Evolutionary conservation across 2,888 invertebrate genomes (phyloP).

Genomic region (Ecdyonurus torrentis): DNA sequence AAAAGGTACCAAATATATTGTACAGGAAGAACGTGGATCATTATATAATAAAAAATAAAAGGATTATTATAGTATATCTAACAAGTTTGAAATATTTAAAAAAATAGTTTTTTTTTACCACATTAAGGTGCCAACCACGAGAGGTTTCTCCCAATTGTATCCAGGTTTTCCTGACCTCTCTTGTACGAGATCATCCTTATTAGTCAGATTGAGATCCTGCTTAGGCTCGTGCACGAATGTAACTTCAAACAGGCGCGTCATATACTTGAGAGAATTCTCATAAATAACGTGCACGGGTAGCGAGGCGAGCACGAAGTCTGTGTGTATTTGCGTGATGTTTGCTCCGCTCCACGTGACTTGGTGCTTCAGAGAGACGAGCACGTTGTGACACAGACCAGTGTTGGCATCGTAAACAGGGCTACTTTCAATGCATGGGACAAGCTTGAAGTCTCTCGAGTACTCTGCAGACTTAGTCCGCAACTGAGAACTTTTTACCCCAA

Average conservation of each 20-base stretch:
- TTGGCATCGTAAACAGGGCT: slow-evolving; percentile 7
- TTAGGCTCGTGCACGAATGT: slow-evolving; percentile 7
- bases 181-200: neutral
- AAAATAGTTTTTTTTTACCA: slow-evolving; percentile 6
- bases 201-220: neutral
- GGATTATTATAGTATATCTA: no score
- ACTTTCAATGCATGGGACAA: no score
- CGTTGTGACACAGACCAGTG: slow-evolving; percentile 11
- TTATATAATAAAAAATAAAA: no score
- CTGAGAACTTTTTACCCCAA: no score
- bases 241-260: slow-evolving; percentile 10
- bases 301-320: slow-evolving; percentile 9
- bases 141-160: slow-evolving; percentile 9
- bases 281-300: neutral
- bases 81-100: neutral
- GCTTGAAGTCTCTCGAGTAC: no score
- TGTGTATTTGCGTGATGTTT: slow-evolving; percentile 6
- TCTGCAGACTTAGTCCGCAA: no score
- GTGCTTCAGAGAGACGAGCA: slow-evolving; percentile 9
- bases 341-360: slow-evolving; percentile 11
- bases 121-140: slow-evolving; percentile 5
- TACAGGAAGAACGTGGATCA: no score
- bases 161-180: slow-evolving; percentile 11
- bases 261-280: neutral
- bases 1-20: no score